A percentile compares a stretch with the other conserved stretches of the same genome.
These are phyloP conservation scores for Plagiodera versicolora DNA, from an alignment of 2,888 invertebrate genomes.

Conservation along the genomic window DNA sequence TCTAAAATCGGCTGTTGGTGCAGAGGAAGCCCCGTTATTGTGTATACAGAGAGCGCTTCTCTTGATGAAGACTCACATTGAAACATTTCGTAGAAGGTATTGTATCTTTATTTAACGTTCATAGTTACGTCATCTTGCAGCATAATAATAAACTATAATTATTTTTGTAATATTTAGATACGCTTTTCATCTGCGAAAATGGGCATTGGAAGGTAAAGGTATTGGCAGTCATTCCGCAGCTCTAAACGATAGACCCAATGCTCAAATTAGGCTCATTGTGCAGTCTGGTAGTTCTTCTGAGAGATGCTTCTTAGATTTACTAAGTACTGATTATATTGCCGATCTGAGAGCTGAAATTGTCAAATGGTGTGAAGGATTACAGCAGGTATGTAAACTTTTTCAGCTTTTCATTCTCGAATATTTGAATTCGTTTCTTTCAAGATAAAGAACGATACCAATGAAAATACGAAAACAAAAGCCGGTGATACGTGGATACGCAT, in stretches of 20 bases:
- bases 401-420: background rate
- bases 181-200: constrained; percentile 85
- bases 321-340: constrained; percentile 86
- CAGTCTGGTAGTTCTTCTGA: constrained; percentile 89
- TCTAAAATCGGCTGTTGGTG: constrained; percentile 53
- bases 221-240: constrained; percentile 77
- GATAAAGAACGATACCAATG: constrained; percentile 43
- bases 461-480: constrained; percentile 52
- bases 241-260: constrained; percentile 61
- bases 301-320: constrained; percentile 78
- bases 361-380: constrained; percentile 85
- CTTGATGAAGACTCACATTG: constrained; percentile 87
- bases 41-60: constrained; percentile 89
- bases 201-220: constrained; percentile 82
- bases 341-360: constrained; percentile 92
- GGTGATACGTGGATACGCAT: constrained; percentile 72
- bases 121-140: background rate
- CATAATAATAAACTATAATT: background rate
- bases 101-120: background rate
- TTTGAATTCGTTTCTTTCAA: constrained; percentile 23
- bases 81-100: constrained; percentile 82
- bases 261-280: constrained; percentile 75
- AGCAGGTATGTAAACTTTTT: constrained; percentile 50
- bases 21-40: constrained; percentile 79
- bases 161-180: constrained; percentile 58